Evolutionary conservation across 1,140 invertebrate genomes (phyloP), one percentile per base, ranked within the genome.

Genomic region (Nebria ingens): DNA sequence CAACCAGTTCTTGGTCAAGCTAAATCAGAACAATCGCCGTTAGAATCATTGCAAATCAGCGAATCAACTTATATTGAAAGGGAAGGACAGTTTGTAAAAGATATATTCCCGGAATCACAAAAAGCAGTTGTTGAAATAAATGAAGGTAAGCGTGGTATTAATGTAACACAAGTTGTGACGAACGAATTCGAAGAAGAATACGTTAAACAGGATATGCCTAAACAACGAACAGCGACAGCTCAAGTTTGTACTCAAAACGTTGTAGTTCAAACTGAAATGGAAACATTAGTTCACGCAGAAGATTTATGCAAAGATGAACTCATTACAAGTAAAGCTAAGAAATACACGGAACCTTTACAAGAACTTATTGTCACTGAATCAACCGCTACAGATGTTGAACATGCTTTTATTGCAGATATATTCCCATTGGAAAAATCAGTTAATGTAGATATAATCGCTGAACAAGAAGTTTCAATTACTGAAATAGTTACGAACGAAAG

Each of bases 331-430:
- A 76, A 73, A 66, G 79, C 79, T 3, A 74, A 76, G 57, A 62
- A 71, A 42, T 74, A 72, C 55, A 71, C 74, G 54, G 73, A 73
- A 54, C 71, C 75, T 55, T 64, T 75, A 45, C 72, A 77, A 58
- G 79, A 80, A 65, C 62, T 82, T 6, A 67, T 80, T 22, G 63
- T 79, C 1, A 78, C 76, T 3, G 78, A 81, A 67, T 73, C 76
- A 2, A 74, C 74, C 58, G 63, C 75, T 2, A 70, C 68, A 2
- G 79, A 81, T 65, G 64, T 68, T 2, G 77, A 79, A 61, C 76
- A 73, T 65, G 57, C 57, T 0, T 64, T 74, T 21, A 58, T 68
- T 2, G 59, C 64, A 53, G 68, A 76, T 56, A 21, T 62, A 12
- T 49, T 70, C 13, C 73, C 74, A 2, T 55, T 67, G 13, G 56